Evolutionary conservation across 2,113 vertebrate species (phyloP).

Genomic region (Saccopteryx leptura): DNA sequence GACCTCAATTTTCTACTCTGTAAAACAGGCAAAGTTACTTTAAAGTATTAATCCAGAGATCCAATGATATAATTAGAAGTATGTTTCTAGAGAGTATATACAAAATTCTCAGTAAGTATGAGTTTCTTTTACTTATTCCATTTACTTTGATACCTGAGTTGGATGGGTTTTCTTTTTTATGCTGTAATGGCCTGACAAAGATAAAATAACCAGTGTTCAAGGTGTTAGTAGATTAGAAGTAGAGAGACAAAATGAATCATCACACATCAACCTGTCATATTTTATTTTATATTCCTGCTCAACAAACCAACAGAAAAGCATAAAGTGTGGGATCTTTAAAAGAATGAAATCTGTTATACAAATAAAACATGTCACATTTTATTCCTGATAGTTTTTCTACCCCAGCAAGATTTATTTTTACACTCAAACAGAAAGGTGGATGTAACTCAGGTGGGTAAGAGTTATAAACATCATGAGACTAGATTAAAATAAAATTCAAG

Average conservation of each 20-base stretch:
- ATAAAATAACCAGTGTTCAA: constrained; percentile 4
- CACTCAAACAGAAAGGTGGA: not conserved
- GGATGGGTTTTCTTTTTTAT: not conserved
- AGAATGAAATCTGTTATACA: constrained; percentile 40
- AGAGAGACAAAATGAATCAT: constrained; percentile 45
- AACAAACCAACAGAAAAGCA: not conserved
- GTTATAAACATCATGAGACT: not conserved
- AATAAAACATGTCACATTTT: constrained; percentile 53
- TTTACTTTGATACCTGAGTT: not conserved
- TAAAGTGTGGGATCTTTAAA: not conserved
- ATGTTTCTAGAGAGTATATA: not conserved
- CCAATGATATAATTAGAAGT: not conserved
- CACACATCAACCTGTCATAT: not conserved
- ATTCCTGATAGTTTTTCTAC: constrained; percentile 10
- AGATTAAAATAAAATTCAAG: constrained; percentile 23
- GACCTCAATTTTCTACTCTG: not conserved
- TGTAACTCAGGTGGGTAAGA: not conserved
- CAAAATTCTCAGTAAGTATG: not conserved
- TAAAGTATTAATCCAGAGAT: not conserved
- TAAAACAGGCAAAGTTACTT: not conserved
- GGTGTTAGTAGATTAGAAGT: not conserved
- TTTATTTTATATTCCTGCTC: not conserved
- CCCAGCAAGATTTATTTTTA: constrained; percentile 40
- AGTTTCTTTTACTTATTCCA: not conserved
- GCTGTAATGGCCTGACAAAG: not conserved